Evolutionary conservation across 2,113 vertebrate species (phyloP), one percentile per base, ranked within the genome.

Genomic region (Pholis gunnellus): DNA sequence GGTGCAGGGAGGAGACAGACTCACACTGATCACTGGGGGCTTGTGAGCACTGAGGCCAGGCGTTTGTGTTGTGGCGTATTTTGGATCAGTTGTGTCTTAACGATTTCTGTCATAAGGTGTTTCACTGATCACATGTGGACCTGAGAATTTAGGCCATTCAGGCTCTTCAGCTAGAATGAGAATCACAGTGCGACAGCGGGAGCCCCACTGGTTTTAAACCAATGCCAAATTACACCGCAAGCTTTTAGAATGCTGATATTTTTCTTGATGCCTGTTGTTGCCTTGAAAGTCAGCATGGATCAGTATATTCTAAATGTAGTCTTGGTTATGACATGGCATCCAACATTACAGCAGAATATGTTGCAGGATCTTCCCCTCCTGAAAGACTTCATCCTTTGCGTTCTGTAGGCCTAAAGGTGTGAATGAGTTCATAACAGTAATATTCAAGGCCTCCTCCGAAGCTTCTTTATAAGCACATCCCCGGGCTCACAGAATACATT

Each of bases 401-500:
- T 56, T 29, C 48, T 3, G 34, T 54, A 11, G 29, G 20, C 48
- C n/a, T 46, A 15, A 22, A 34, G 25, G n/a, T 46, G 48, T 75
- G 54, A 59, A 66, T 38, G 11, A 25, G 15, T 22, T 63, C 2
- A 74, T 40, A 38, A 5, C 9, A 36, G 29, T 31, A n/a, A 22
- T 20, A 73, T 60, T 67, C 71, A 40, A 57, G 71, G 31, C 22
- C 38, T 78, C 18, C 67, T 29, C 79, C 46, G 34, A 40, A 57
- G 59, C 13, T 10, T 79, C 9, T 29, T 0, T 66, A 54, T 59
- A 67, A 46, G 65, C 70, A 72, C 71, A 75, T 22, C 60, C 8
- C 52, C 15, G 52, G 17, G 64, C 68, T 57, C 25, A 69, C 46
- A 79, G 64, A 78, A 76, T 68, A 77, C 48, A 78, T 79, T 78